Conservation (phyloP, 2,113 vertebrate species). For the Azemiops feae region DNA sequence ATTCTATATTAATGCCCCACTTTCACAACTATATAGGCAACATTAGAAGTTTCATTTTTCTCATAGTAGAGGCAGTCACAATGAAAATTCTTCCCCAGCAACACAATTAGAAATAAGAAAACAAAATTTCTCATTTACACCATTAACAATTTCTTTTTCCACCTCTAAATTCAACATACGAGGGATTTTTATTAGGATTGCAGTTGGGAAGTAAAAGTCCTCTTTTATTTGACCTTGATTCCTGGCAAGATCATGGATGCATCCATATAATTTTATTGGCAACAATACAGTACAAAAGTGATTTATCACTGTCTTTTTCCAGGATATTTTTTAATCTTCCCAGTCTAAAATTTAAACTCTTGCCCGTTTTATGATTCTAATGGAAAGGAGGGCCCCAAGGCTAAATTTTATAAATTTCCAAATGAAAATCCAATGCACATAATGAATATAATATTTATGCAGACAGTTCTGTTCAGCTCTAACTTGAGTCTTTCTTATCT, state of each 20-base stretch:
- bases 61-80: not conserved
- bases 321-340: not conserved
- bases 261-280: not conserved
- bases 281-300: not conserved
- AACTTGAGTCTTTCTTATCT: not conserved
- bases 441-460: not conserved
- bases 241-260: not conserved
- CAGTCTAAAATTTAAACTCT: not conserved
- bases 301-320: not conserved
- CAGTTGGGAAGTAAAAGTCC: not conserved
- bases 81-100: not conserved
- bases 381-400: not conserved
- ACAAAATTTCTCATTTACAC: not conserved
- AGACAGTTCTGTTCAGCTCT: not conserved
- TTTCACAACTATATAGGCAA: not conserved
- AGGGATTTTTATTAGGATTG: not conserved
- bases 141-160: not conserved
- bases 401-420: not conserved
- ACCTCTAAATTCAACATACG: not conserved
- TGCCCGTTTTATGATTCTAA: not conserved
- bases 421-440: not conserved
- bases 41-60: not conserved
- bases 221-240: not conserved
- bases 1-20: not conserved
- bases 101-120: not conserved